Percentiles rank a stretch among this genome's conserved stretches.
These are phyloP conservation scores for Thamnaconus septentrionalis DNA, from an alignment of 2,113 vertebrate species.

Conservation along the genomic window DNA sequence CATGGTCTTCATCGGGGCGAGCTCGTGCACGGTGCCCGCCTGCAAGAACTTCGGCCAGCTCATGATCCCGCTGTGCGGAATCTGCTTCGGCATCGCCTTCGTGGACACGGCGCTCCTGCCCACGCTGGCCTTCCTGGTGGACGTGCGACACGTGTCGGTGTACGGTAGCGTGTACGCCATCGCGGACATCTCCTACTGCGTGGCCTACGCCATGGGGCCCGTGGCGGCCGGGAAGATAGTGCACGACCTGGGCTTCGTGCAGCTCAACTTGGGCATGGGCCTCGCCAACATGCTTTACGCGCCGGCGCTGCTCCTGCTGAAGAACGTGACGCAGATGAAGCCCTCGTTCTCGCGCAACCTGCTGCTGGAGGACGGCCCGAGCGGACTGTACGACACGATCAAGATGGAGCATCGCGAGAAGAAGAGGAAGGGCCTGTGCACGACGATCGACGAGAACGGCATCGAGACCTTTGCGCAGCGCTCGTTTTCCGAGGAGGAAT, in stretches of 20 bases:
- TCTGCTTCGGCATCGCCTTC: constrained; percentile 96
- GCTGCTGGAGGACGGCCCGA: constrained; percentile 91
- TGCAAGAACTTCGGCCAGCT: constrained; percentile 91
- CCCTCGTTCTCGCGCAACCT: constrained; percentile 91
- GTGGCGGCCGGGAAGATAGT: constrained; percentile 93
- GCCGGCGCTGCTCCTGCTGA: constrained; percentile 88
- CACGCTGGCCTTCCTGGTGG: constrained; percentile 93
- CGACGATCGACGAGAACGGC: constrained; percentile 70
- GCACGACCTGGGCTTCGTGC: constrained; percentile 89
- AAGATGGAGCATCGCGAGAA: constrained; percentile 86
- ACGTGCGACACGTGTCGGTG: constrained; percentile 92
- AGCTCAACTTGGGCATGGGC: constrained; percentile 96
- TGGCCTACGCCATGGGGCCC: constrained; percentile 94
- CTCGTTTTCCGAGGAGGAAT: constrained; percentile 81
- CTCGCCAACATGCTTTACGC: constrained; percentile 94
- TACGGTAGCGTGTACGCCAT: constrained; percentile 98
- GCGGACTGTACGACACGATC: constrained; percentile 93
- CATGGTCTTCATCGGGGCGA: constrained; percentile 93
- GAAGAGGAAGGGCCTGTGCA: constrained; percentile 72
- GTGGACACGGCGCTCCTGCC: constrained; percentile 96
- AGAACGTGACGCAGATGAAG: constrained; percentile 88
- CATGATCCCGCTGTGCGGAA: constrained; percentile 89
- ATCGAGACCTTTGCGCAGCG: constrained; percentile 69
- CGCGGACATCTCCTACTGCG: constrained; percentile 95
- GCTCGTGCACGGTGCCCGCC: constrained; percentile 91